phyloP scores from a whole-genome alignment of 2,113 vertebrate species.

The Amblyornis subalaris region DNA sequence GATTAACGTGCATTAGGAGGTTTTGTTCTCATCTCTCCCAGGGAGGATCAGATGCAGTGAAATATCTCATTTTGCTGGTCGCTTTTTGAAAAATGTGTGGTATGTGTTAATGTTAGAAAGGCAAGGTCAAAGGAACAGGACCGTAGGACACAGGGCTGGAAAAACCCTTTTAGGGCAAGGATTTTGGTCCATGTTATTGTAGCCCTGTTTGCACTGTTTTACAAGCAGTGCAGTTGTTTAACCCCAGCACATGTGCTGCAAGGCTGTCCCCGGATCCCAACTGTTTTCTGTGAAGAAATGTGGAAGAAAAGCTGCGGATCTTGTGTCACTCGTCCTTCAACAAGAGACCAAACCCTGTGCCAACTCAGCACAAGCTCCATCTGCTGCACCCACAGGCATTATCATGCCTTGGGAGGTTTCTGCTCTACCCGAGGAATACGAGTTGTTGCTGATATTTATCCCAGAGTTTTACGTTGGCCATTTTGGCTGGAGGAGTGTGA shows the following conservation, averaged over 20 bases:
- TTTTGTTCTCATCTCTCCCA: conserved; percentile 49
- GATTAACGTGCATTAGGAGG: conserved; percentile 33
- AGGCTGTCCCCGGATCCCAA: neutral
- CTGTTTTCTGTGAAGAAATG: neutral
- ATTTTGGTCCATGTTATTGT: neutral
- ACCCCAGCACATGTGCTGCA: neutral
- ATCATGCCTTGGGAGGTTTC: neutral
- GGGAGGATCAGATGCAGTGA: conserved; percentile 45
- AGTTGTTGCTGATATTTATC: neutral
- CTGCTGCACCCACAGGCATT: neutral
- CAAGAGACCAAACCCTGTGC: neutral
- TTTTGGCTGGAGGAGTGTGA: neutral
- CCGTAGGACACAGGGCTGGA: neutral
- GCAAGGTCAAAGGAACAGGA: conserved; percentile 50
- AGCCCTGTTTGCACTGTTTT: neutral
- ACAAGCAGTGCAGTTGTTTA: conserved; percentile 2
- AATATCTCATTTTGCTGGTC: conserved; percentile 44
- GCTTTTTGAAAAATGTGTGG: conserved; percentile 45
- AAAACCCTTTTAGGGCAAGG: neutral
- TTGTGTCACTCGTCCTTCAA: neutral
- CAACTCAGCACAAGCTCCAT: neutral
- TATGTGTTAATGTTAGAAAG: conserved; percentile 41
- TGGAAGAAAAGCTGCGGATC: neutral
- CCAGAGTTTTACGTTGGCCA: neutral
- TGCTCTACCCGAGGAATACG: neutral